These are phyloP conservation scores for Tachyglossus aculeatus DNA, from an alignment of 2,797 vertebrate genomes.

Conservation along the genomic window DNA sequence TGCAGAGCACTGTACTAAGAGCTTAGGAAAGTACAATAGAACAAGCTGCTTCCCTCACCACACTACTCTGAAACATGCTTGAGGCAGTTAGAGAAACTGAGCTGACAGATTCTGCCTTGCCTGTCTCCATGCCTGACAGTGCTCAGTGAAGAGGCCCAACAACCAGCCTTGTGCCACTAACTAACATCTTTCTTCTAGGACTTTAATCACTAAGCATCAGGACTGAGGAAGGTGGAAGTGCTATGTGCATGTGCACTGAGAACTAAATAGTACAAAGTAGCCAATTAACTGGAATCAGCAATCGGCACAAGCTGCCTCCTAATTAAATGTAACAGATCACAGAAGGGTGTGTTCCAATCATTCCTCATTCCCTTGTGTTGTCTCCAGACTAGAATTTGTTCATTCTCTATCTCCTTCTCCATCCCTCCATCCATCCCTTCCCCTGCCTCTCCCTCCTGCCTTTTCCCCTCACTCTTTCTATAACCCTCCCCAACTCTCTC, in stretches of 20 bases:
- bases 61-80: too few species aligned
- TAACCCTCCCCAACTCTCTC: too few species aligned
- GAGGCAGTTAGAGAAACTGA: too few species aligned
- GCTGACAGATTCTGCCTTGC: slow-evolving; percentile 4
- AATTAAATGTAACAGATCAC: slow-evolving; percentile 65
- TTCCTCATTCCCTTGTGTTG: too few species aligned
- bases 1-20: too few species aligned
- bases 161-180: not conserved
- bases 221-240: slow-evolving; percentile 21
- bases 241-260: slow-evolving; percentile 36
- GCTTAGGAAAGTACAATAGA: too few species aligned
- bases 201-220: slow-evolving; percentile 25
- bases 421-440: too few species aligned
- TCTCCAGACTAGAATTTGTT: too few species aligned
- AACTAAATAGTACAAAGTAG: slow-evolving; percentile 47
- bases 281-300: slow-evolving; percentile 48
- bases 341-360: slow-evolving; percentile 57
- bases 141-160: not conserved
- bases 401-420: too few species aligned
- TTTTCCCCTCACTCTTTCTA: too few species aligned
- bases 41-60: too few species aligned
- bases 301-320: slow-evolving; percentile 55
- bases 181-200: slow-evolving; percentile 21
- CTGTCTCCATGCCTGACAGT: not conserved
- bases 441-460: too few species aligned